phyloP scores from a whole-genome alignment of 2,888 invertebrate genomes.

The Rhogogaster chlorosoma region DNA sequence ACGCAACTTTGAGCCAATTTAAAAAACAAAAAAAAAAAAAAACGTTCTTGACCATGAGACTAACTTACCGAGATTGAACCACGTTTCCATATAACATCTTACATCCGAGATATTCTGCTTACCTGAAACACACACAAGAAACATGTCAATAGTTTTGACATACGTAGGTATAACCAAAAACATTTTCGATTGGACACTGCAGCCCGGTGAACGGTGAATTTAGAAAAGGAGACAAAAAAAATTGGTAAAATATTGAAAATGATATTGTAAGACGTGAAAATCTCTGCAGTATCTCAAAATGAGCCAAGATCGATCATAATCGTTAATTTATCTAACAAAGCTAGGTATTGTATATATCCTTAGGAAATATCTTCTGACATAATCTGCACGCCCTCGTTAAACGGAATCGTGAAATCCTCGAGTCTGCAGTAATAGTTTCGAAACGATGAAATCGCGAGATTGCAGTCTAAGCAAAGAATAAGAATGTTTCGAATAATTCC shows the following conservation, averaged over 20 bases:
- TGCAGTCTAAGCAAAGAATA: neutral
- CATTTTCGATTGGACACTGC: neutral
- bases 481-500: slow-evolving; percentile 12
- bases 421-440: neutral
- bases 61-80: slow-evolving; percentile 49
- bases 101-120: slow-evolving; percentile 49
- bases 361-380: neutral
- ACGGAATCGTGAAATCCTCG: neutral
- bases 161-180: neutral
- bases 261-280: neutral
- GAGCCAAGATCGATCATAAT: neutral
- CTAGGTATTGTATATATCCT: neutral
- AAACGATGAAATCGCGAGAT: neutral
- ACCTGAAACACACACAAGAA: slow-evolving; percentile 36
- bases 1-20: neutral
- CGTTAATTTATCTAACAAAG: neutral
- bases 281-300: neutral
- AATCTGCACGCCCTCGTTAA: neutral
- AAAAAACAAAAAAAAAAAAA: neutral
- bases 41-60: neutral
- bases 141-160: slow-evolving; percentile 36
- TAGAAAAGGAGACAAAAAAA: neutral
- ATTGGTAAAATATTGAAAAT: neutral
- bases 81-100: slow-evolving; percentile 51
- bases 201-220: neutral